Evolutionary conservation across 2,888 invertebrate genomes (phyloP), one percentile per base, ranked within the genome.

Genomic region (Eilema depressum): DNA sequence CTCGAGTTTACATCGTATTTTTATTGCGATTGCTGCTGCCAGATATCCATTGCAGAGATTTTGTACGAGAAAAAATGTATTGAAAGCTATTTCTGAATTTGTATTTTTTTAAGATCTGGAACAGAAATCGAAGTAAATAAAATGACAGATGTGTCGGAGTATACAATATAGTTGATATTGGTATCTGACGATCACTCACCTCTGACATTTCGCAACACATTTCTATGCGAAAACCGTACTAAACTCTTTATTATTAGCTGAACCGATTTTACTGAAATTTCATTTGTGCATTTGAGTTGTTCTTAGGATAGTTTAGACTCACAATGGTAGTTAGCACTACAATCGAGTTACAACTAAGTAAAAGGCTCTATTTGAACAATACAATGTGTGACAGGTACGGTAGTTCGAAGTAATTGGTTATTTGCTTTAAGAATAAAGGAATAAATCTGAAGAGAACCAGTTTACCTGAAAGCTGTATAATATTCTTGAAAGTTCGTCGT

Each of bases 1-100:
- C 82, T 81, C 71, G 66, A 81, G 79, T 83, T 83, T 76, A 76
- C 78, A 83, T 85, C 85, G 81, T 82, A 81, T 86, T 89, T 89
- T 87, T 88, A 83, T 88, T 88, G 79, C 82, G 76, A 83, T 83
- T 69, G 77, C 80, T 72, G 74, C 80, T 80, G 73, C 76, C 75
- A 81, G 79, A 82, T 83, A 82, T 80, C 82, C 79, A 83, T 73
- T 79, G 75, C 74, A 59, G 79, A 76, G 70, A 83, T 80, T 81
- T 77, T 71, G 71, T 76, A 64, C 61, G 63, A 30, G n/a, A 63
- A 73, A 75, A 73, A 77, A 78, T 75, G 75, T 75, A 76, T 74
- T 77, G 75, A 78, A 70, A 69, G 67, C 68, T 70, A 37, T 67
- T 63, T 53, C 47, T 41, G 61, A 57, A 37, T 30, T 20, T 30